These are phyloP conservation scores for Venusia cambrica DNA, from an alignment of 2,888 invertebrate species.

Conservation along the genomic window DNA sequence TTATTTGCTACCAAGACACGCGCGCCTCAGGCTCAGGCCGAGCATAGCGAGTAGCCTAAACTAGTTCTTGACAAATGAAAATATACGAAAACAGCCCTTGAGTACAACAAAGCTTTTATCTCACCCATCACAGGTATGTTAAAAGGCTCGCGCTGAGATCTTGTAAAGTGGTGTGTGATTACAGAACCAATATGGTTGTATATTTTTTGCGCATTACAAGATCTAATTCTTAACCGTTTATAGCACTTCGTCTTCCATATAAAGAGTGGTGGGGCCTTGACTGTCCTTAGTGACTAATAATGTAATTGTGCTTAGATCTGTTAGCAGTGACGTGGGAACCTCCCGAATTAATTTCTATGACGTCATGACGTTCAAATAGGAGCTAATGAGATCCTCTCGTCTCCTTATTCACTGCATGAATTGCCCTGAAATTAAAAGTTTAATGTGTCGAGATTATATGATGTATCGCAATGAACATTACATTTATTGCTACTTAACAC, in stretches of 20 bases:
- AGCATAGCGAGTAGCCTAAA: conserved; percentile 5
- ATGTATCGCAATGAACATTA: no score
- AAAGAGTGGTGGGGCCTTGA: conserved; percentile 48
- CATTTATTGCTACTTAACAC: conserved; percentile 10
- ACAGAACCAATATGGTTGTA: conserved; percentile 24
- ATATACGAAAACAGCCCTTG: no score
- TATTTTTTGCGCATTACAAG: conserved; percentile 34
- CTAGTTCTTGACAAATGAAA: conserved; percentile 8
- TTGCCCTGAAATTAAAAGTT: conserved; percentile 34
- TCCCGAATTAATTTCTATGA: conserved; percentile 62
- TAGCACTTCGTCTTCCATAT: conserved; percentile 43
- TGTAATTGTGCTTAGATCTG: conserved; percentile 53
- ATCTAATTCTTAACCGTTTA: conserved; percentile 41
- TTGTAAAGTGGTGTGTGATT: conserved; percentile 22
- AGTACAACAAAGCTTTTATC: no score
- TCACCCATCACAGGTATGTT: no score
- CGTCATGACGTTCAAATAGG: conserved; percentile 49
- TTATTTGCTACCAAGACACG: conserved; percentile 12
- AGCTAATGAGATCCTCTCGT: conserved; percentile 39
- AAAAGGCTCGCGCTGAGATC: no score
- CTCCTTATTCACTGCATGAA: conserved; percentile 28
- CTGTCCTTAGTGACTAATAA: conserved; percentile 57
- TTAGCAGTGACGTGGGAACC: conserved; percentile 60
- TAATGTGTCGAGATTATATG: conserved; percentile 33
- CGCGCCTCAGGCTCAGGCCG: conserved; percentile 5